phyloP scores from a whole-genome alignment of 2,797 vertebrate genomes.

The Alfaro cultratus region DNA sequence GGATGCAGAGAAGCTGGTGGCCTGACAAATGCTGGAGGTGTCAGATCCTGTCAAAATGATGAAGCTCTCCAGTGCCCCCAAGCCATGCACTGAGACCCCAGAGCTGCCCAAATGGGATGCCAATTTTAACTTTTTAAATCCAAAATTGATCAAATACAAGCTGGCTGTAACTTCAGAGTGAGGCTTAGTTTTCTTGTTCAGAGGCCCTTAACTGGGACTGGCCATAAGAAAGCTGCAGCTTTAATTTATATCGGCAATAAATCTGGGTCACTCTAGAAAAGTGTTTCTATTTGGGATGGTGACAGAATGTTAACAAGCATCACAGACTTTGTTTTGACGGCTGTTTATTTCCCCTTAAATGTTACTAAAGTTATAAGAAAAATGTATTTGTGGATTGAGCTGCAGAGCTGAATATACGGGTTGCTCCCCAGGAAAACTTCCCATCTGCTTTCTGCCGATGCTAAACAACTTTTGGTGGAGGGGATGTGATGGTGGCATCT shows the following conservation, averaged over 20 bases:
- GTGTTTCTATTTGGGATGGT: conserved; percentile 45
- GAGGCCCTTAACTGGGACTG: conserved; percentile 57
- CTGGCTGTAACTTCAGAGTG: conserved; percentile 49
- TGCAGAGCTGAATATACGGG: too few species aligned
- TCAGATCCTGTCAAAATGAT: conserved; percentile 82
- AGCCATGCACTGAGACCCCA: conserved; percentile 64
- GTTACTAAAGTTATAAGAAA: background rate
- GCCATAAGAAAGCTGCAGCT: conserved; percentile 35
- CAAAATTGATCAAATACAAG: conserved; percentile 75
- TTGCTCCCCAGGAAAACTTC: too few species aligned
- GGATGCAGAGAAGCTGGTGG: conserved; percentile 73
- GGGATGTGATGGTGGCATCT: too few species aligned
- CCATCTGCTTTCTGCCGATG: too few species aligned
- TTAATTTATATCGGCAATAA: conserved; percentile 62
- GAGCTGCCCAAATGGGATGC: conserved; percentile 63
- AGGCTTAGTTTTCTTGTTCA: conserved; percentile 55
- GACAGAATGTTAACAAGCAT: conserved; percentile 17
- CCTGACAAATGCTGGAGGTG: conserved; percentile 70
- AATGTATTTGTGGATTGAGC: background rate
- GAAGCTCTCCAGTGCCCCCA: conserved; percentile 70
- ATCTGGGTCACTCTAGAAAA: conserved; percentile 39
- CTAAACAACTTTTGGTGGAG: too few species aligned
- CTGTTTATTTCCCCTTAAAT: too few species aligned
- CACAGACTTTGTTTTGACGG: too few species aligned
- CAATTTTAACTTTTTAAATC: conserved; percentile 76